Base-by-base conservation (phyloP, 2,113 vertebrate genomes). In the Myiozetetes cayanensis region DNA sequence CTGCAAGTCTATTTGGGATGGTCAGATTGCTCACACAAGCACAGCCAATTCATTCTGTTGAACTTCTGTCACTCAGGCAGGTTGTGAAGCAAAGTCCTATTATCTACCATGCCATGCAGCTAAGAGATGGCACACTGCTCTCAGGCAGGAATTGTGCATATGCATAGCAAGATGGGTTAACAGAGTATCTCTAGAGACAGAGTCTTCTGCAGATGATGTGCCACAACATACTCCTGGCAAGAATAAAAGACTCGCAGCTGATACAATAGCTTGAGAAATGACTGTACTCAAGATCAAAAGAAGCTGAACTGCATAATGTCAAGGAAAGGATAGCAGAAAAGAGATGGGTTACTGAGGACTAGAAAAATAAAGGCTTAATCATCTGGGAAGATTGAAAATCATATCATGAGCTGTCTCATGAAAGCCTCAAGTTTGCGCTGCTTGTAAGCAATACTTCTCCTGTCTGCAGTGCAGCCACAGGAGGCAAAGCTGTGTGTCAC, bases 201-300 rank as follows among this genome's bases (percentile, higher is more conserved):
- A 87, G 74, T 53, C 84, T 84, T 73, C 91, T 91, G 89, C 70
- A 87, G 89, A 75, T 46, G 84, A 79, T 86, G 77, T 53, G 77
- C 93, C 62, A 89, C 74, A 85, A 81, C 68, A 53, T 68, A 53
- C 49, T 82, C 53, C 73, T 49, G 61, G 44, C 47, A 94, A 88
- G 93, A 94, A 95, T 79, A 94, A 93, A 95, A 92, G 91, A 41
- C 52, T 81, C 1, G 0, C 31, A 70, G 81, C 56, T 89, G 84
- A 72, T 85, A 95, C 66, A 94, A 81, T 87, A 89, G 80, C 81
- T 82, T 52, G 62, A 94, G 93, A 95, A 95, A 95, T 82, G 2
- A 66, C 89, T 94, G 59, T 65, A 87, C 65, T 92, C 74, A 82
- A 79, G 87, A 92, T 91, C 62, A 93, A 95, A 94, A 87, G 73